These are phyloP conservation scores for Pyrocoelia pectoralis DNA, from an alignment of 2,888 invertebrate genomes.

Conservation along the genomic window DNA sequence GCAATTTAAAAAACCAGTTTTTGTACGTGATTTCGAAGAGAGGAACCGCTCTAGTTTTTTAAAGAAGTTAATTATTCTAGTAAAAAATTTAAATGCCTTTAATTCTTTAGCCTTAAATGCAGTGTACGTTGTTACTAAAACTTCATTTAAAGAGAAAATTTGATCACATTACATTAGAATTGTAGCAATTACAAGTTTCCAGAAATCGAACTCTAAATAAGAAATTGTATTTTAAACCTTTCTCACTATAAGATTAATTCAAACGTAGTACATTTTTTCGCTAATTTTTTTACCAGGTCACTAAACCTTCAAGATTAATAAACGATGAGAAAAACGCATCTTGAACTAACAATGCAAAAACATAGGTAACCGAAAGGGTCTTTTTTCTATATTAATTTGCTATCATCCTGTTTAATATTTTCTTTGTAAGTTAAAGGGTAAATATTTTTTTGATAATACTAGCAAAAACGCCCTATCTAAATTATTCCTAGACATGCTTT, in stretches of 20 bases:
- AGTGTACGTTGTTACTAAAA: conserved; percentile 20
- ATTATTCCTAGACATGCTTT: conserved; percentile 16
- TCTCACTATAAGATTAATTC: too few species aligned
- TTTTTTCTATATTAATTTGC: conserved; percentile 15
- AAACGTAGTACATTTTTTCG: not conserved
- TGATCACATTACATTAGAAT: too few species aligned
- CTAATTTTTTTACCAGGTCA: not conserved
- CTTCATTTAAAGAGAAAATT: too few species aligned
- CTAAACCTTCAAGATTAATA: not conserved
- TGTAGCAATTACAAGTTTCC: too few species aligned
- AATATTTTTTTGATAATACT: conserved; percentile 5
- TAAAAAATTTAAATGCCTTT: conserved; percentile 32
- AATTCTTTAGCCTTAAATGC: conserved; percentile 23
- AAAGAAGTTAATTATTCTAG: conserved; percentile 32
- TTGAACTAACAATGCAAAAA: not conserved
- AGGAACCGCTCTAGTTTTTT: conserved; percentile 34
- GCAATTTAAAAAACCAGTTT: conserved; percentile 37
- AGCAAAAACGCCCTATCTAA: conserved; percentile 14
- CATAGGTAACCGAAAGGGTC: not conserved
- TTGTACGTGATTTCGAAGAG: conserved; percentile 31
- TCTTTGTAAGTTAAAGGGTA: conserved; percentile 15
- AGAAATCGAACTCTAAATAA: too few species aligned
- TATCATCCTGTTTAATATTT: conserved; percentile 19
- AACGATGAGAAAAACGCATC: conserved; percentile 1
- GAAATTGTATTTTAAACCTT: too few species aligned